Conservation (phyloP, 2,888 invertebrate genomes). For the Baronia brevicornis region DNA sequence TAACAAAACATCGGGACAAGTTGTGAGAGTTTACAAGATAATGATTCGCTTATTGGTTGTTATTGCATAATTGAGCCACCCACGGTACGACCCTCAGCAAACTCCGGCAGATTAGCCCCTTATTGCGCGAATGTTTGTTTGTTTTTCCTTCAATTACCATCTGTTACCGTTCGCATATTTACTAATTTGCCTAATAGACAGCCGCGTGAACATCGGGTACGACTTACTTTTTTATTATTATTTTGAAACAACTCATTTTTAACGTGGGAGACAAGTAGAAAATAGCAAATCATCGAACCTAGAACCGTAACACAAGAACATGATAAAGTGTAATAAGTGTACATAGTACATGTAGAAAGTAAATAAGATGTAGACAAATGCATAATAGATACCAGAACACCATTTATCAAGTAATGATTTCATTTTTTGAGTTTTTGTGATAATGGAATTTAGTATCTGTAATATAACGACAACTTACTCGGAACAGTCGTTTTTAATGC, state of each 20-base stretch:
- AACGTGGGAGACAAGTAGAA: neutral
- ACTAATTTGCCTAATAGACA: constrained; percentile 33
- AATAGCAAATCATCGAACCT: too few relatives aligned
- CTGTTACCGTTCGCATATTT: constrained; percentile 43
- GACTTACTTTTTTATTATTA: constrained; percentile 6
- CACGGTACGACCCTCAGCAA: constrained; percentile 53
- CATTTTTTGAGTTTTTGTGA: too few relatives aligned
- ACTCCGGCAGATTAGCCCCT: constrained; percentile 43
- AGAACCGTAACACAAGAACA: too few relatives aligned
- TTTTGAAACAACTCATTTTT: neutral
- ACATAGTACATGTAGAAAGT: too few relatives aligned
- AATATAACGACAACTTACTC: too few relatives aligned
- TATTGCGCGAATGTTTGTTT: constrained; percentile 40
- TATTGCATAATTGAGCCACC: constrained; percentile 72
- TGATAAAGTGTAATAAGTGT: too few relatives aligned
- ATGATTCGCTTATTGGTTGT: constrained; percentile 53
- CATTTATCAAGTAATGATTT: too few relatives aligned
- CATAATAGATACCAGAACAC: too few relatives aligned
- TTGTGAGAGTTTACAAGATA: constrained; percentile 21
- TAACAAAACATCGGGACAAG: constrained; percentile 17
- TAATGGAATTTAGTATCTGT: too few relatives aligned
- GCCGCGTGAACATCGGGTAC: constrained; percentile 19
- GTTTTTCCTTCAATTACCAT: constrained; percentile 63
- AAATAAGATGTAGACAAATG: too few relatives aligned
- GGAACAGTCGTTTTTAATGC: too few relatives aligned